Evolutionary conservation across 2,797 vertebrate species (phyloP).

Genomic region (Gambelia wislizenii): DNA sequence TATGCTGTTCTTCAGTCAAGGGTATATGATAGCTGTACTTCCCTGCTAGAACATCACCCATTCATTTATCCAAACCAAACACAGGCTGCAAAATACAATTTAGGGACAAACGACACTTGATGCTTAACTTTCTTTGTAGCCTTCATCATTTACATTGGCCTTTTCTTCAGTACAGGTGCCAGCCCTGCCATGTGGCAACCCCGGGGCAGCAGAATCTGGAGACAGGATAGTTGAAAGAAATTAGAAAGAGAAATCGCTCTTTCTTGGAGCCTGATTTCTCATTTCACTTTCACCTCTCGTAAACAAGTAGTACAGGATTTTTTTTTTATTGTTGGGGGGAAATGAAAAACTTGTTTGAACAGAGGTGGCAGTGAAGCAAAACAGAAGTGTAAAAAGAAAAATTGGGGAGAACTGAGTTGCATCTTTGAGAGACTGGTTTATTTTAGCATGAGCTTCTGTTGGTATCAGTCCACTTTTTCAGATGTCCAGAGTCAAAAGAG

Average conservation of each 20-base stretch:
- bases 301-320: not conserved
- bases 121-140: not conserved
- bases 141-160: not conserved
- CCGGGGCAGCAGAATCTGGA: not conserved
- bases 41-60: no score
- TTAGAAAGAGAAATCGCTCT: not conserved
- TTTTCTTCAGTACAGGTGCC: not conserved
- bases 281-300: not conserved
- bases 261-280: not conserved
- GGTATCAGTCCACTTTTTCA: no score
- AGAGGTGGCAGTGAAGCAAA: not conserved
- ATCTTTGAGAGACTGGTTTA: no score
- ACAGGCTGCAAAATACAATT: no score
- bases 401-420: no score
- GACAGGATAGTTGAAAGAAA: not conserved
- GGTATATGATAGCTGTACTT: no score
- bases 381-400: no score
- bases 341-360: not conserved
- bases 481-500: no score
- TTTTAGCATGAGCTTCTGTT: no score
- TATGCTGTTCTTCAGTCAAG: no score
- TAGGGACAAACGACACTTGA: not conserved
- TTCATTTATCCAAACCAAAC: no score
- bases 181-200: not conserved
- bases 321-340: not conserved